Evolutionary conservation across 2,888 invertebrate species (phyloP).

Genomic region (Xanthia togata): DNA sequence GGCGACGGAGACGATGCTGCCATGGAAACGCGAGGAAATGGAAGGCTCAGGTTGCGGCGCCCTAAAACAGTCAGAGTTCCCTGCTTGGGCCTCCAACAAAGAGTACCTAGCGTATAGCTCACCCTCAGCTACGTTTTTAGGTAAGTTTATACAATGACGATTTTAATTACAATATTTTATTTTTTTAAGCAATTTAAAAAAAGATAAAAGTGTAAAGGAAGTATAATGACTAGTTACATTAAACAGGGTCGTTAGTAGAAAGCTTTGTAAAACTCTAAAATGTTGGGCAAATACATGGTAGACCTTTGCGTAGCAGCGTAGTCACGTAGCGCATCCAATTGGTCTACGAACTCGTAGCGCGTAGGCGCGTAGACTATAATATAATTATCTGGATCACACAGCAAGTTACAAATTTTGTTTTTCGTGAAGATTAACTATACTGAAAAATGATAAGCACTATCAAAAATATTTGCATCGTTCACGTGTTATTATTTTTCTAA

Average conservation of each 20-base stretch:
- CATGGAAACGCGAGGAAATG: slow-evolving; percentile 97
- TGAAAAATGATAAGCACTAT: neutral
- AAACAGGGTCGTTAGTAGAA: slow-evolving; percentile 15
- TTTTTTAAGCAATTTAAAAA: neutral
- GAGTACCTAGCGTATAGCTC: slow-evolving; percentile 98
- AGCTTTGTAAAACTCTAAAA: slow-evolving; percentile 29
- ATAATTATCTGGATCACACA: slow-evolving; percentile 14
- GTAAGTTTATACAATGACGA: slow-evolving; percentile 85
- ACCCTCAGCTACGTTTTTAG: slow-evolving; percentile 97
- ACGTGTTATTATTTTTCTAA: neutral
- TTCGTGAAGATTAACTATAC: neutral
- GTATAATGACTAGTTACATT: neutral
- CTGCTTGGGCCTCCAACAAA: slow-evolving; percentile 98
- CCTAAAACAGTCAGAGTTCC: slow-evolving; percentile 96
- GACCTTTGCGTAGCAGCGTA: slow-evolving; percentile 48
- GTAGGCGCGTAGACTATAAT: slow-evolving; percentile 11
- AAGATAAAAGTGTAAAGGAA: neutral
- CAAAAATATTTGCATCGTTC: neutral
- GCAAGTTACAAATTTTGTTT: slow-evolving; percentile 16
- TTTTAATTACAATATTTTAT: neutral
- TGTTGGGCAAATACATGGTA: slow-evolving; percentile 11
- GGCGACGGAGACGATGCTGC: slow-evolving; percentile 96
- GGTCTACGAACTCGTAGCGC: slow-evolving; percentile 35
- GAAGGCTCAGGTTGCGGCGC: slow-evolving; percentile 92
- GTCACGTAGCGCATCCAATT: slow-evolving; percentile 40